phyloP scores from a whole-genome alignment of 2,888 invertebrate species.

The Ormyrus labotus region DNA sequence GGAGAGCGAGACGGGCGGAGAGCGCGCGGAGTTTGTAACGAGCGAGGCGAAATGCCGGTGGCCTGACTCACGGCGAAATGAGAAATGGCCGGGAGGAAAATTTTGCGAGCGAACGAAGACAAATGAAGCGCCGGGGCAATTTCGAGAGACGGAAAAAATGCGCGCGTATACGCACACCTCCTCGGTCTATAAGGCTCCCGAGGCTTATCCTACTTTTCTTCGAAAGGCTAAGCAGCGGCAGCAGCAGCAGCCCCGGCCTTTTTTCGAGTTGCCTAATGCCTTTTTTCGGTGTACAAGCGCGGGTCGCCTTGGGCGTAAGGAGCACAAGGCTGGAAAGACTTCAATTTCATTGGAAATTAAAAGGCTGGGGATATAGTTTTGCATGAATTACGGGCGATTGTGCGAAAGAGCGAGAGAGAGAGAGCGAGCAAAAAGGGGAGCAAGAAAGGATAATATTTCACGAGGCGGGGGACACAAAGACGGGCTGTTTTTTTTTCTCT shows the following conservation, averaged over 20 bases:
- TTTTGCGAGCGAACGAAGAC: not conserved
- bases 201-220: too few relatives aligned
- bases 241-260: too few relatives aligned
- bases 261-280: too few relatives aligned
- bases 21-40: too few relatives aligned
- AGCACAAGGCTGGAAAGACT: not conserved
- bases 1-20: too few relatives aligned
- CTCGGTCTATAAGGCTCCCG: too few relatives aligned
- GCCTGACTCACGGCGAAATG: not conserved
- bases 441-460: not conserved
- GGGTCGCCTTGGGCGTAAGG: not conserved
- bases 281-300: not conserved
- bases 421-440: not conserved
- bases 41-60: too few relatives aligned
- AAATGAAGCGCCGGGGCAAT: not conserved
- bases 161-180: too few relatives aligned
- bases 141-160: not conserved
- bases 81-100: not conserved
- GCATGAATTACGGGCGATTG: too few relatives aligned
- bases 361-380: too few relatives aligned
- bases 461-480: slow-evolving; percentile 13
- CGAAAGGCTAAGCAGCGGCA: too few relatives aligned
- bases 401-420: too few relatives aligned
- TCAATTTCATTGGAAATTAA: not conserved
- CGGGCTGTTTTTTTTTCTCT: not conserved